These are phyloP conservation scores for Drosophila seclusa DNA, from an alignment of 2,888 invertebrate species.

Conservation along the genomic window DNA sequence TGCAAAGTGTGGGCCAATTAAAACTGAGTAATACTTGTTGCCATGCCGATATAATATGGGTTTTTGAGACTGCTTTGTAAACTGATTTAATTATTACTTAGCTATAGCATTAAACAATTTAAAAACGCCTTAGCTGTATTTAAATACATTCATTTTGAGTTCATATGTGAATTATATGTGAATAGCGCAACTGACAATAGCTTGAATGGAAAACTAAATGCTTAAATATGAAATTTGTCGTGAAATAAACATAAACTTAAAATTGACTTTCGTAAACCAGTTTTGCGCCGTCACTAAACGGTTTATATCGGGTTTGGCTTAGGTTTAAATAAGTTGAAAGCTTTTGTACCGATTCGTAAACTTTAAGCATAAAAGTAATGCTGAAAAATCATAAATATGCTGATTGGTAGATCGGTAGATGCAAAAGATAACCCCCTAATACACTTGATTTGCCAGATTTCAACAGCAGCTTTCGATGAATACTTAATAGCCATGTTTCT, in stretches of 20 bases:
- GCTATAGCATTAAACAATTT: neutral
- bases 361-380: neutral
- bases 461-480: neutral
- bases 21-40: conserved; percentile 4
- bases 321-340: neutral
- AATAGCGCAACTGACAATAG: neutral
- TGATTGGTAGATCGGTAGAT: neutral
- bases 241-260: neutral
- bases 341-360: neutral
- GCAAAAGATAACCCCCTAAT: neutral
- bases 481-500: neutral
- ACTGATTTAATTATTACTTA: neutral
- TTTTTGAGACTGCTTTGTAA: neutral
- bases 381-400: neutral
- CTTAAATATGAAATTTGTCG: neutral
- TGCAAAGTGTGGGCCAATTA: neutral
- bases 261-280: conserved; percentile 7
- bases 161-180: neutral
- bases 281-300: neutral
- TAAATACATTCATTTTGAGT: neutral
- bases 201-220: neutral
- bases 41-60: neutral
- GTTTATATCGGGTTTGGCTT: neutral
- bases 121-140: neutral
- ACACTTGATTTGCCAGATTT: neutral